Conservation (phyloP, 2,888 invertebrate species). For the Aleiodes leptofemur region DNA sequence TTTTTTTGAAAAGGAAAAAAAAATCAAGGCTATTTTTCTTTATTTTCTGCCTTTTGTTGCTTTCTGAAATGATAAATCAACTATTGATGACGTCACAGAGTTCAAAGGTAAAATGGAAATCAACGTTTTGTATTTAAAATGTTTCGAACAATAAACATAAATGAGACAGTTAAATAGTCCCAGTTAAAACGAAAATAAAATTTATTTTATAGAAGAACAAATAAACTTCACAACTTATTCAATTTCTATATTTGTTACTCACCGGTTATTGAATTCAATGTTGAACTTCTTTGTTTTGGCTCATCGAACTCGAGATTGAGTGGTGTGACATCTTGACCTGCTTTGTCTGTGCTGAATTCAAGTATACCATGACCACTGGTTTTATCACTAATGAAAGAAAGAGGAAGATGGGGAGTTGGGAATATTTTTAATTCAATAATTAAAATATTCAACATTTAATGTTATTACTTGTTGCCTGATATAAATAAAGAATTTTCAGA, state of each 20-base stretch:
- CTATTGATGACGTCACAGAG: constrained; percentile 13
- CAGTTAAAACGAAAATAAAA: neutral
- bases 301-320: constrained; percentile 87
- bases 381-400: constrained; percentile 68
- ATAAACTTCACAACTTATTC: neutral
- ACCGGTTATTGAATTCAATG: constrained; percentile 87
- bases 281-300: constrained; percentile 82
- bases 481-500: no score
- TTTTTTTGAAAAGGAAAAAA: neutral
- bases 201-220: neutral
- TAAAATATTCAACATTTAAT: neutral
- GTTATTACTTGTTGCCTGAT: constrained; percentile 25
- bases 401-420: neutral
- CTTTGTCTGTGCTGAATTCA: constrained; percentile 91
- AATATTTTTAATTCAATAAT: neutral
- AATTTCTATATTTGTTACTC: constrained; percentile 57
- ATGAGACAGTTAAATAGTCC: neutral
- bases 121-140: constrained; percentile 3
- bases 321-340: constrained; percentile 91
- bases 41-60: neutral
- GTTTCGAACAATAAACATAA: neutral
- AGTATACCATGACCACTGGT: constrained; percentile 82
- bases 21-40: no score
- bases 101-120: neutral
- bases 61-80: neutral